Evolutionary conservation across 2,888 invertebrate species (phyloP).

Genomic region (Gymnosoma rotundatum): DNA sequence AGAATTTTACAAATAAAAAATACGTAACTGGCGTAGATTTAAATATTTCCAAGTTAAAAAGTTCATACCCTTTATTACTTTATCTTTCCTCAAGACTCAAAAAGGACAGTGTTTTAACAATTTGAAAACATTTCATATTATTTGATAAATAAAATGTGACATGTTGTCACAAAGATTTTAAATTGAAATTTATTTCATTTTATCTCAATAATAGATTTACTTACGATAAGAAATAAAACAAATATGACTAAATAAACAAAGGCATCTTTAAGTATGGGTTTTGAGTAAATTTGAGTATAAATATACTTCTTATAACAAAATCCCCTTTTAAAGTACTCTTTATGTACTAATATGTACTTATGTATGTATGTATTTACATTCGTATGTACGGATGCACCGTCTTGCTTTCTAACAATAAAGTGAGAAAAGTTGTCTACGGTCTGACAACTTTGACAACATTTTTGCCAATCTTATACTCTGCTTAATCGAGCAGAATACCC

Average conservation of each 20-base stretch:
- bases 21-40: too few relatives aligned
- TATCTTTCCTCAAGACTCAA: not conserved
- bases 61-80: not conserved
- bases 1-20: too few relatives aligned
- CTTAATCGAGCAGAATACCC: constrained; percentile 70
- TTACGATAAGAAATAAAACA: constrained; percentile 44
- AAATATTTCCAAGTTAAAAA: too few relatives aligned
- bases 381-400: not conserved
- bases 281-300: constrained; percentile 29
- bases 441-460: constrained; percentile 69
- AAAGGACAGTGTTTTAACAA: not conserved
- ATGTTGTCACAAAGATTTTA: constrained; percentile 36
- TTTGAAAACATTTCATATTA: constrained; percentile 3
- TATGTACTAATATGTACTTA: not conserved
- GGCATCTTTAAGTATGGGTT: constrained; percentile 8
- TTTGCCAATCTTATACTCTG: constrained; percentile 65
- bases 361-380: not conserved
- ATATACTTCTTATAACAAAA: constrained; percentile 19
- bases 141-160: constrained; percentile 41
- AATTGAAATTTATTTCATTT: constrained; percentile 38
- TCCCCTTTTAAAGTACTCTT: constrained; percentile 35
- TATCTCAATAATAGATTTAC: constrained; percentile 45
- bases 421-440: constrained; percentile 70
- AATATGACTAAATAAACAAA: constrained; percentile 15
- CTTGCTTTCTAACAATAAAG: constrained; percentile 60